Percentiles rank a stretch among this genome's conserved stretches.
Evolutionary conservation across 2,113 vertebrate species (phyloP).

Genomic region (Lamprotornis superbus): DNA sequence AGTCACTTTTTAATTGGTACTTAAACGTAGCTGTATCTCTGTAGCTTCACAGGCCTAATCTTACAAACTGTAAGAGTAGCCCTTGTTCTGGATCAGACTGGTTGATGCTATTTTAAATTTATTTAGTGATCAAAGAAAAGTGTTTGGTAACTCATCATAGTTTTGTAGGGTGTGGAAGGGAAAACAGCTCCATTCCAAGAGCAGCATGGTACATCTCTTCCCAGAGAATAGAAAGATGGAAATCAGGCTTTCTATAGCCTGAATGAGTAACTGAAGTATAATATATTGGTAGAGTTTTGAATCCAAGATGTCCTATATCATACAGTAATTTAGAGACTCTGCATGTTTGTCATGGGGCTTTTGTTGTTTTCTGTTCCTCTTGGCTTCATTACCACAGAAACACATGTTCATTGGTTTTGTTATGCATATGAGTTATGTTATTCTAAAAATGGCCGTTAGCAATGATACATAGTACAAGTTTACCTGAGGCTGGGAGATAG

Average conservation of each 20-base stretch:
- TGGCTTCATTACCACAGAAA: neutral
- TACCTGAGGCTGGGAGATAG: neutral
- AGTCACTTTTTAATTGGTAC: neutral
- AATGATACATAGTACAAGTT: neutral
- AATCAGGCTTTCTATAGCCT: neutral
- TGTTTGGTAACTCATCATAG: neutral
- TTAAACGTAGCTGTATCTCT: neutral
- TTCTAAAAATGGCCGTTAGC: neutral
- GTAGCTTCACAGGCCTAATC: neutral
- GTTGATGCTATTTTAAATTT: neutral
- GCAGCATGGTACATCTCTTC: neutral
- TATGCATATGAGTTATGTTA: neutral
- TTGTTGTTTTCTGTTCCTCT: neutral
- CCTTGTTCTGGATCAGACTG: neutral
- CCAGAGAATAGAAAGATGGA: neutral
- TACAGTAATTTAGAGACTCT: neutral
- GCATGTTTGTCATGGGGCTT: neutral
- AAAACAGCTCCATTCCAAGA: neutral
- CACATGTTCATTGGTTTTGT: neutral
- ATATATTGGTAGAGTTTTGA: neutral
- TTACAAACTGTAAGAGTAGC: neutral
- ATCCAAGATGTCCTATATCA: neutral
- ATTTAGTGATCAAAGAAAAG: neutral
- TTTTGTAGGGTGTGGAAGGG: neutral
- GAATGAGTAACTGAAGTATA: neutral